phyloP scores from a whole-genome alignment of 2,113 vertebrate genomes.

The Antechinus stuartii region DNA sequence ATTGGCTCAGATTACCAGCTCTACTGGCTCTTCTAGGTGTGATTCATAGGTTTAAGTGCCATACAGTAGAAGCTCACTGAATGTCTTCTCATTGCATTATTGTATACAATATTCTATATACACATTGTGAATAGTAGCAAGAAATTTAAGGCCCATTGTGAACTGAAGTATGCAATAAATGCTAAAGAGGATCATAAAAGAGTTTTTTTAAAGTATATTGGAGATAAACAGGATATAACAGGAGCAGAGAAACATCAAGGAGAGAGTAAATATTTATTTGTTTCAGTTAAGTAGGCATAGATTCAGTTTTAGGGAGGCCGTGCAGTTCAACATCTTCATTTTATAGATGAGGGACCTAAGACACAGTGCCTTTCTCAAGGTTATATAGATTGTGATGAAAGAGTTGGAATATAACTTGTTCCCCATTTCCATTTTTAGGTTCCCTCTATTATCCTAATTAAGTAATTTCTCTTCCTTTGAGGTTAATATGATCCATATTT shows the following conservation, averaged over 20 bases:
- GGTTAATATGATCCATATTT: neutral
- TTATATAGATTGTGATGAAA: neutral
- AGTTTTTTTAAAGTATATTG: neutral
- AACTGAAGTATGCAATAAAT: neutral
- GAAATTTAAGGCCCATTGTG: neutral
- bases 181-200: neutral
- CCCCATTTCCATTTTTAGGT: neutral
- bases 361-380: neutral
- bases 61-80: neutral
- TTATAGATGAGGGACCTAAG: neutral
- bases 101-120: neutral
- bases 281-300: neutral
- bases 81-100: neutral
- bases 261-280: no score
- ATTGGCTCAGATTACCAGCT: neutral
- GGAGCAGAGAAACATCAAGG: neutral
- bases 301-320: neutral
- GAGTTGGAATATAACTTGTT: neutral
- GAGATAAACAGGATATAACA: neutral
- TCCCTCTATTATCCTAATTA: neutral
- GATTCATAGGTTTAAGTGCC: neutral
- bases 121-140: neutral
- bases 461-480: neutral
- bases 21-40: neutral
- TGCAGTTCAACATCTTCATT: neutral